A percentile compares a stretch with the other conserved stretches of the same genome.
Conservation (phyloP, 2,113 vertebrate genomes). For the Perca fluviatilis region DNA sequence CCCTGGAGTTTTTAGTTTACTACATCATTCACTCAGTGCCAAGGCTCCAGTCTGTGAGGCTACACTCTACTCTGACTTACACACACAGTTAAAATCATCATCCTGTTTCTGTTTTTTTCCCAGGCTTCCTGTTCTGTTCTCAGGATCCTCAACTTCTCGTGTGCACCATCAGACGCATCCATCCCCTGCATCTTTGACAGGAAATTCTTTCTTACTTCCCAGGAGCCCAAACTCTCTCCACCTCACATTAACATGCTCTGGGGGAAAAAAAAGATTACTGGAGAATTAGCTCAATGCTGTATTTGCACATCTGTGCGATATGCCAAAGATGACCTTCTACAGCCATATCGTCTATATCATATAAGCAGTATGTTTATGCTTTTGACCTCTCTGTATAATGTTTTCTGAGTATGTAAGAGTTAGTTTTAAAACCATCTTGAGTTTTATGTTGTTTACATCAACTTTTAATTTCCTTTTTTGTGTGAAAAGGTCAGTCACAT, state of each 20-base stretch:
- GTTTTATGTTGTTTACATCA: background rate
- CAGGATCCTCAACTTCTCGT: constrained; percentile 3
- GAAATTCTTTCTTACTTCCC: constrained; percentile 16
- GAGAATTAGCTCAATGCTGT: constrained; percentile 33
- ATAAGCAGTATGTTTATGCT: background rate
- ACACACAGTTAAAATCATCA: constrained; percentile 13
- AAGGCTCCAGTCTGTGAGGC: constrained; percentile 12
- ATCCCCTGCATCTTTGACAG: background rate
- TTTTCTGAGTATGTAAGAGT: constrained; percentile 13
- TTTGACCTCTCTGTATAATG: background rate
- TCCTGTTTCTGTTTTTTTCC: constrained; percentile 5
- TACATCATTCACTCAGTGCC: constrained; percentile 21
- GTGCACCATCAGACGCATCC: constrained; percentile 20
- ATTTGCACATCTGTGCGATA: constrained; percentile 53
- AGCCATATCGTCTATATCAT: background rate
- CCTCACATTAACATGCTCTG: background rate
- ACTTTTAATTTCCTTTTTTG: background rate
- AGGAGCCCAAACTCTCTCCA: background rate
- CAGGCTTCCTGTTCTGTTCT: constrained; percentile 36
- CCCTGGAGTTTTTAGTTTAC: constrained; percentile 34
- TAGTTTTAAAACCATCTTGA: background rate
- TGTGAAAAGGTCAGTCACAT: background rate
- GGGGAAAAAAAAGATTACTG: background rate
- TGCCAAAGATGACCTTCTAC: constrained; percentile 32
- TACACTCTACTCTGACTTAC: background rate